Evolutionary conservation across 92 coral and sea anemone genomes (phyloP).

Genomic region (Palythoa grandis): DNA sequence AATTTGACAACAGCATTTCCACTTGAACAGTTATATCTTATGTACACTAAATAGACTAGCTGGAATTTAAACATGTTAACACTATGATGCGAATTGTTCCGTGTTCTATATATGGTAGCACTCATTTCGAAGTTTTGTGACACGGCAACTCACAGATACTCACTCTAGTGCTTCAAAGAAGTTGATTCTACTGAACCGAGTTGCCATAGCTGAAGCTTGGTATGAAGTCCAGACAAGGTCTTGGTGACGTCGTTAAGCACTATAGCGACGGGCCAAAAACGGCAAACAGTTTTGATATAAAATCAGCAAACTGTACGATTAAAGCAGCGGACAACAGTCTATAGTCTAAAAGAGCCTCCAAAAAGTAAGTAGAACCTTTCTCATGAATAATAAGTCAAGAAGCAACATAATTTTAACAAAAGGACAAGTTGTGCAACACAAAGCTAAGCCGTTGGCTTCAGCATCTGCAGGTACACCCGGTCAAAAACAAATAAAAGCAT

Average conservation of each 20-base stretch:
- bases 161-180: neutral
- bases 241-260: neutral
- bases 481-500: neutral
- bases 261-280: neutral
- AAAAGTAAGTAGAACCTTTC: neutral
- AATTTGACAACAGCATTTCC: constrained; percentile 15
- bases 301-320: neutral
- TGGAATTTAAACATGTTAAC: neutral
- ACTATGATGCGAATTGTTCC: neutral
- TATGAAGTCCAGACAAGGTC: neutral
- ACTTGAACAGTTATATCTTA: neutral
- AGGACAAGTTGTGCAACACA: neutral
- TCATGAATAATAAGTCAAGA: constrained; percentile 1
- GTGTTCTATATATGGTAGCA: neutral
- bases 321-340: neutral
- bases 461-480: neutral
- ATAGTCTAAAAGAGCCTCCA: neutral
- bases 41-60: neutral
- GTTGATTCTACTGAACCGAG: neutral
- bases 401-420: neutral
- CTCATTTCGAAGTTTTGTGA: neutral
- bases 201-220: neutral
- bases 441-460: neutral
- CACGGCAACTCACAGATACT: neutral
- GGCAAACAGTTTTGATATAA: neutral